These are phyloP conservation scores for Naso thynnoides DNA, from an alignment of 2,797 vertebrate species.

Conservation along the genomic window DNA sequence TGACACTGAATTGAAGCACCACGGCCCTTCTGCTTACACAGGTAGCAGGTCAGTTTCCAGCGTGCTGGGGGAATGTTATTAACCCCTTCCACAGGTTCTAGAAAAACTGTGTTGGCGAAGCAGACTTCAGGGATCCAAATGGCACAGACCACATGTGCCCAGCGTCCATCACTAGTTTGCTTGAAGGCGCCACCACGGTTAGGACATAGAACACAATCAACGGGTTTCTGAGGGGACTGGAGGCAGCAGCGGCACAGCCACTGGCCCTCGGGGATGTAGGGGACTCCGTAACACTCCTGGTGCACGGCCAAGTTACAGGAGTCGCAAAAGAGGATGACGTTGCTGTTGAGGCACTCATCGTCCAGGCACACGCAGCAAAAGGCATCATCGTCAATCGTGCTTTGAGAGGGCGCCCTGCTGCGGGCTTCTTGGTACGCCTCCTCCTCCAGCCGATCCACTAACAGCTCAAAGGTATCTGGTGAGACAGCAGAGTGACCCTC, in stretches of 20 bases:
- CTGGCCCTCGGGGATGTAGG: slow-evolving; percentile 98
- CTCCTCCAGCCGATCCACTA: slow-evolving; percentile 94
- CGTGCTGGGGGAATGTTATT: slow-evolving; percentile 94
- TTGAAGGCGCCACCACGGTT: slow-evolving; percentile 98
- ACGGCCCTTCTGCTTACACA: slow-evolving; percentile 95
- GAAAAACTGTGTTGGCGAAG: slow-evolving; percentile 97
- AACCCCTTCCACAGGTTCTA: slow-evolving; percentile 97
- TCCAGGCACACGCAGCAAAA: slow-evolving; percentile 98
- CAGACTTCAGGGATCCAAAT: slow-evolving; percentile 99
- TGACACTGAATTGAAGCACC: slow-evolving; percentile 98
- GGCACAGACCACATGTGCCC: slow-evolving; percentile 98
- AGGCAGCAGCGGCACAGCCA: slow-evolving; percentile 98
- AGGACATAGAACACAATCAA: slow-evolving; percentile 95
- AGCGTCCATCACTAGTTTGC: slow-evolving; percentile 95
- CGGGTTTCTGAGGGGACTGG: slow-evolving; percentile 91
- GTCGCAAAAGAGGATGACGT: slow-evolving; percentile 98
- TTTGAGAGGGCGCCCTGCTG: slow-evolving; percentile 89
- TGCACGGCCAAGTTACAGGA: slow-evolving; percentile 98
- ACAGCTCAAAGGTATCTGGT: slow-evolving; percentile 92
- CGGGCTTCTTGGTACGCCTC: slow-evolving; percentile 94
- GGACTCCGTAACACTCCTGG: slow-evolving; percentile 98
- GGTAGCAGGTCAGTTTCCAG: slow-evolving; percentile 96
- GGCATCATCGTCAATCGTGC: slow-evolving; percentile 93
- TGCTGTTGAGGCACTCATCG: slow-evolving; percentile 98
- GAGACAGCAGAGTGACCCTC: slow-evolving; percentile 86